Percentiles rank a stretch among this genome's conserved stretches.
Conservation (phyloP, 2,797 vertebrate genomes). For the Mastacembelus armatus region DNA sequence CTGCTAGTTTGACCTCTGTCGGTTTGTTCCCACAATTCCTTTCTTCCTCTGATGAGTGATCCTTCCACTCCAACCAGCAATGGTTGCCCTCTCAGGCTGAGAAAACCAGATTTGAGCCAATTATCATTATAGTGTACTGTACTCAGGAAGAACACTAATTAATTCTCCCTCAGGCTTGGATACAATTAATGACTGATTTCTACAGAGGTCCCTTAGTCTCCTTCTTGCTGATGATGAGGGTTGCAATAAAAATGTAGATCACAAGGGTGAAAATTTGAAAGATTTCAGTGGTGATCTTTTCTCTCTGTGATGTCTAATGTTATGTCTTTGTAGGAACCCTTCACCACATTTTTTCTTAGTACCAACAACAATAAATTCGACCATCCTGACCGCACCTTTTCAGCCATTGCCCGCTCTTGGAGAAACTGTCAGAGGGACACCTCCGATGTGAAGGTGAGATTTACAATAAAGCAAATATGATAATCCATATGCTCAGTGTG, state of each 20-base stretch:
- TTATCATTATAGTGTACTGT: conserved; percentile 77
- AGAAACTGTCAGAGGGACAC: conserved; percentile 96
- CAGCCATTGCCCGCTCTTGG: conserved; percentile 92
- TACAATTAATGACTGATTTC: conserved; percentile 69
- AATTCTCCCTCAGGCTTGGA: conserved; percentile 78
- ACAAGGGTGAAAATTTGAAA: no score
- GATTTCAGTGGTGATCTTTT: conserved; percentile 4
- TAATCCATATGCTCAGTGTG: no score
- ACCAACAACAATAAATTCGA: conserved; percentile 94
- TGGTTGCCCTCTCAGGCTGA: conserved; percentile 60
- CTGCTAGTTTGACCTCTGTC: conserved; percentile 69
- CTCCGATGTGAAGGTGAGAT: conserved; percentile 94
- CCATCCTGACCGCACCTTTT: conserved; percentile 95
- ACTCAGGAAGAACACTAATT: conserved; percentile 78
- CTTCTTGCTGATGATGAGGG: background rate
- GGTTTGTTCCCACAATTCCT: conserved; percentile 74
- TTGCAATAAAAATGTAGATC: conserved; percentile 3
- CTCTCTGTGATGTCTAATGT: conserved; percentile 22
- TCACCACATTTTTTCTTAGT: conserved; percentile 93
- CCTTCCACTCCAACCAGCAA: conserved; percentile 53
- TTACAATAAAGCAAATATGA: background rate
- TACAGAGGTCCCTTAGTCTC: conserved; percentile 58
- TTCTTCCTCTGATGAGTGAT: conserved; percentile 75
- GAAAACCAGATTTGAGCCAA: conserved; percentile 79
- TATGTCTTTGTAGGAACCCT: conserved; percentile 89